phyloP scores from a whole-genome alignment of 2,888 invertebrate species.

The Argynnis bischoffii region DNA sequence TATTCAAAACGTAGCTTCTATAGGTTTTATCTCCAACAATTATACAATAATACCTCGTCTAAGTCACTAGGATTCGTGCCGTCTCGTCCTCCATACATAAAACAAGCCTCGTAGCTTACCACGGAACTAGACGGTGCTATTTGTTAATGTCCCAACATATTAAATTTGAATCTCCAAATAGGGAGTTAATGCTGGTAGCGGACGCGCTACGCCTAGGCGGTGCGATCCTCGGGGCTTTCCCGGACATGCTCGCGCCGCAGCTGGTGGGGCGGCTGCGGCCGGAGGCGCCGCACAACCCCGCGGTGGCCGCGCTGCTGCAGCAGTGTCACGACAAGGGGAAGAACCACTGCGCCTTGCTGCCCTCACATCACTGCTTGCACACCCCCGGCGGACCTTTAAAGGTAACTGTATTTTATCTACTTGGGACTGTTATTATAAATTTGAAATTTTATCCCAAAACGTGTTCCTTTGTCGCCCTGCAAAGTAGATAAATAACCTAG shows the following conservation, averaged over 20 bases:
- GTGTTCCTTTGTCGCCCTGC: too few species aligned
- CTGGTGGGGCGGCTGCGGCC: constrained; percentile 95
- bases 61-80: too few species aligned
- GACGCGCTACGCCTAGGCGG: constrained; percentile 97
- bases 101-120: too few species aligned
- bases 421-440: too few species aligned
- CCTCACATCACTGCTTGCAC: constrained; percentile 97
- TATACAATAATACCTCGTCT: too few species aligned
- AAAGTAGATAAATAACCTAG: too few species aligned
- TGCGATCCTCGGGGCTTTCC: constrained; percentile 94
- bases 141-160: neutral
- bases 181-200: constrained; percentile 95
- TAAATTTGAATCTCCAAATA: constrained; percentile 48
- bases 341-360: constrained; percentile 93
- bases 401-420: constrained; percentile 65
- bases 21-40: too few species aligned
- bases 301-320: constrained; percentile 92
- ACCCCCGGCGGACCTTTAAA: constrained; percentile 99
- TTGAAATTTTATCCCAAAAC: too few species aligned
- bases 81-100: too few species aligned
- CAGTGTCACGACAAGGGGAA: constrained; percentile 96
- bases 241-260: constrained; percentile 98
- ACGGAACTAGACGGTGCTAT: too few species aligned
- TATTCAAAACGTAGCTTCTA: too few species aligned
- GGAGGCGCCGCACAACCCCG: constrained; percentile 85